Conservation (phyloP, 2,888 invertebrate genomes). For the Nemotelus nigrinus region DNA sequence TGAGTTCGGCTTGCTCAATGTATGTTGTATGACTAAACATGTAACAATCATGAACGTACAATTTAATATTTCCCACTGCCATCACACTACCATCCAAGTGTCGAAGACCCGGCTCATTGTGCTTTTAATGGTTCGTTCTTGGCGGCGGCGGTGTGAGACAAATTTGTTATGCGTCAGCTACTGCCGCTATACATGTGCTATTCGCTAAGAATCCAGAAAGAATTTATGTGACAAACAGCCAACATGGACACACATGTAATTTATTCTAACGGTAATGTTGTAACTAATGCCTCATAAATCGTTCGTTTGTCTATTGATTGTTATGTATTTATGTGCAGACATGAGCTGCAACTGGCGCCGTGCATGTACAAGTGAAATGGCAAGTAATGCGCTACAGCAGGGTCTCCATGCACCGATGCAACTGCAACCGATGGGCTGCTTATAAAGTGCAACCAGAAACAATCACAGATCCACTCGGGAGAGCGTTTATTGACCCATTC, state of each 20-base stretch:
- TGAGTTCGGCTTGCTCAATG: no score
- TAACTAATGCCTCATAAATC: constrained; percentile 43
- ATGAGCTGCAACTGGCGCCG: constrained; percentile 40
- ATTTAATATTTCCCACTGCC: no score
- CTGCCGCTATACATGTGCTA: constrained; percentile 13
- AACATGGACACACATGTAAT: constrained; percentile 40
- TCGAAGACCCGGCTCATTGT: no score
- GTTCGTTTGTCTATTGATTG: constrained; percentile 23
- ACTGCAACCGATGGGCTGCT: neutral
- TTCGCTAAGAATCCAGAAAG: constrained; percentile 24
- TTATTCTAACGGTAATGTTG: constrained; percentile 46
- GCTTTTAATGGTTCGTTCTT: no score
- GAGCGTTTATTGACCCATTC: constrained; percentile 44
- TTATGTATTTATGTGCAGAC: constrained; percentile 42
- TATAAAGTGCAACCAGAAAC: constrained; percentile 19
- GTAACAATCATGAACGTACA: no score
- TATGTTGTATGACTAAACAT: no score
- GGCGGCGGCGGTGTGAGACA: constrained; percentile 4
- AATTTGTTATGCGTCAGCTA: constrained; percentile 37
- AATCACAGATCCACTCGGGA: constrained; percentile 18
- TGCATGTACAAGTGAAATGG: constrained; percentile 36
- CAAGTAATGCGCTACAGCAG: neutral
- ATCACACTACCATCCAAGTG: no score
- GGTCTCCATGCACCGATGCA: neutral
- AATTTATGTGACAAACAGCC: constrained; percentile 37